Conservation (phyloP, 2,797 vertebrate genomes). For the Hemitrygon akajei region DNA sequence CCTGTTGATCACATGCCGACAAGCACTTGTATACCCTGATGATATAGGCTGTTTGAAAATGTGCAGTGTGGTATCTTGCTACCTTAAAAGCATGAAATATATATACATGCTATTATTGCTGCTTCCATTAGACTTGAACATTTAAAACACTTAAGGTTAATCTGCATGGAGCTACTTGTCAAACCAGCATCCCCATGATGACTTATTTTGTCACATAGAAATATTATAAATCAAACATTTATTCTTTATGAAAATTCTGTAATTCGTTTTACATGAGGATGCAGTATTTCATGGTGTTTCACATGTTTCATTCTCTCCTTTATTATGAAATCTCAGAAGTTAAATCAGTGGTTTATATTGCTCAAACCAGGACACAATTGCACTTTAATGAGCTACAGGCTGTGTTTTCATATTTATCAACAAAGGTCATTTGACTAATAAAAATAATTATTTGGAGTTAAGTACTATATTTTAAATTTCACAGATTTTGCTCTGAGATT, state of each 20-base stretch:
- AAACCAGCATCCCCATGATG: neutral
- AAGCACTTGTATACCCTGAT: too few species aligned
- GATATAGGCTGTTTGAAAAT: too few species aligned
- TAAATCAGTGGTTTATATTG: neutral
- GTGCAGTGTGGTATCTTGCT: too few species aligned
- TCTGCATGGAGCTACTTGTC: too few species aligned
- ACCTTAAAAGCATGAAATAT: too few species aligned
- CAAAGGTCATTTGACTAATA: neutral
- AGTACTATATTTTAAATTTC: neutral
- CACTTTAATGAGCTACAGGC: neutral
- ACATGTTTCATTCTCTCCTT: neutral
- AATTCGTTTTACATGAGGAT: neutral
- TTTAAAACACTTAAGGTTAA: too few species aligned
- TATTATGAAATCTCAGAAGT: neutral
- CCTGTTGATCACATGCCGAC: too few species aligned
- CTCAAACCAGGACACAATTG: neutral
- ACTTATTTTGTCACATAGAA: neutral
- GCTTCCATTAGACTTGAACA: too few species aligned
- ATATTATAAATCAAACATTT: neutral
- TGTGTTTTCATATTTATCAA: neutral
- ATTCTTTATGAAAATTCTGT: neutral
- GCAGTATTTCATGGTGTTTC: neutral
- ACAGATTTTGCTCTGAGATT: neutral
- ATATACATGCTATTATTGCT: too few species aligned
- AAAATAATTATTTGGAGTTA: conserved; percentile 10